These are phyloP conservation scores for Lydus trimaculatus DNA, from an alignment of 2,888 invertebrate genomes.

Conservation along the genomic window DNA sequence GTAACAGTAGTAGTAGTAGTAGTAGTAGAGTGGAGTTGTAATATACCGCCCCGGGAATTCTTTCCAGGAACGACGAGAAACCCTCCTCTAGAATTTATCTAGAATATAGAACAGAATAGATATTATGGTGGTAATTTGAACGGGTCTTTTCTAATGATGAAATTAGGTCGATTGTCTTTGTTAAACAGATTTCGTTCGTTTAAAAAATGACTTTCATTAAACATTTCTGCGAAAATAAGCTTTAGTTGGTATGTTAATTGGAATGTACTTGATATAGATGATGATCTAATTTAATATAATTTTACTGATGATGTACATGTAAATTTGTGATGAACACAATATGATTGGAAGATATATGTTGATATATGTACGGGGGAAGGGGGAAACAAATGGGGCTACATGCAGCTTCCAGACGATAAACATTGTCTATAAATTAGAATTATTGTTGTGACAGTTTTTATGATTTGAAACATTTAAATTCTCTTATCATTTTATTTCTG, in stretches of 20 bases:
- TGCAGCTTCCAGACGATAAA: neutral
- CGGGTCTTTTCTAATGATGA: neutral
- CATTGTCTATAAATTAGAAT: neutral
- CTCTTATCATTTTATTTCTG: neutral
- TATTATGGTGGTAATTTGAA: neutral
- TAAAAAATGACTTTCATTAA: neutral
- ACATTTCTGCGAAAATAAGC: neutral
- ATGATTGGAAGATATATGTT: constrained; percentile 5
- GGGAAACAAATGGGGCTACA: neutral
- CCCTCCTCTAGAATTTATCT: neutral
- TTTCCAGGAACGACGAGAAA: neutral
- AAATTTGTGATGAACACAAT: constrained; percentile 7
- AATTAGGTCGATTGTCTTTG: neutral
- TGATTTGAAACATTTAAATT: too few relatives aligned
- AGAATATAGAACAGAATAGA: neutral
- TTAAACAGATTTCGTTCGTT: neutral
- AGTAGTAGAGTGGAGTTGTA: neutral
- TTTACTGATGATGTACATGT: constrained; percentile 4
- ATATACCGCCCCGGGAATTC: constrained; percentile 6
- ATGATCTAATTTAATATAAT: constrained; percentile 8
- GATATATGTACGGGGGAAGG: neutral
- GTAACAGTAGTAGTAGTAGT: neutral
- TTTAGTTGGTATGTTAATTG: neutral
- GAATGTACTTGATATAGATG: constrained; percentile 6
- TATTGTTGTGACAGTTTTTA: neutral